These are phyloP conservation scores for Papilio dardanus DNA, from an alignment of 1,140 invertebrate species.

Conservation along the genomic window DNA sequence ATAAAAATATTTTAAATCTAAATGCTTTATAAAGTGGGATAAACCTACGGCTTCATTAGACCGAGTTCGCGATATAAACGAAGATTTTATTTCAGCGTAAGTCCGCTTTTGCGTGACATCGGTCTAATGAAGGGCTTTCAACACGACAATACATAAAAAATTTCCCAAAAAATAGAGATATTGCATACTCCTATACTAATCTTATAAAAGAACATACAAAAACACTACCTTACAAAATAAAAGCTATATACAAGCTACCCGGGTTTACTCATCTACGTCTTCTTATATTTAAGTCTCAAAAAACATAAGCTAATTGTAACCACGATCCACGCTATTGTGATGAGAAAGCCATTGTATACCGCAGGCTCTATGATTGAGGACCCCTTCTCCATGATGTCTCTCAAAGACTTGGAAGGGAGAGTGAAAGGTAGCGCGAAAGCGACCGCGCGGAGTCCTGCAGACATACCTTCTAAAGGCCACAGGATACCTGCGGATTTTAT, in stretches of 20 bases:
- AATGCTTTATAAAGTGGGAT: too few relatives aligned
- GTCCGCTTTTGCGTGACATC: too few relatives aligned
- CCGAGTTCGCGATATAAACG: too few relatives aligned
- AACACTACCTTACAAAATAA: neutral
- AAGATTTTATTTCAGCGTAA: too few relatives aligned
- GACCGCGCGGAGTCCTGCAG: slow-evolving; percentile 81
- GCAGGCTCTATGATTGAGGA: slow-evolving; percentile 80
- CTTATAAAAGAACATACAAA: neutral
- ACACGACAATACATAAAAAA: too few relatives aligned
- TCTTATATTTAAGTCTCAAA: slow-evolving; percentile 61
- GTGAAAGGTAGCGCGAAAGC: slow-evolving; percentile 86
- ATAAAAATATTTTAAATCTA: too few relatives aligned
- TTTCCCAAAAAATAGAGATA: neutral
- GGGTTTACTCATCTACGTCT: slow-evolving; percentile 52
- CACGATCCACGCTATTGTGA: slow-evolving; percentile 83
- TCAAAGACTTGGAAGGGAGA: slow-evolving; percentile 84
- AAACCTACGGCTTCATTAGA: too few relatives aligned
- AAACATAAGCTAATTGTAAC: slow-evolving; percentile 63
- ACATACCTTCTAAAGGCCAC: slow-evolving; percentile 94
- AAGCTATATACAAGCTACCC: slow-evolving; percentile 31
- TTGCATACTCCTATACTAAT: neutral
- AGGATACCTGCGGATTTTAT: slow-evolving; percentile 86
- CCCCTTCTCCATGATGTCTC: slow-evolving; percentile 86
- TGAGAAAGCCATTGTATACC: slow-evolving; percentile 84
- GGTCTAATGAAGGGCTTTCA: too few relatives aligned